phyloP scores from a whole-genome alignment of 2,113 vertebrate genomes.

The Pogonocichla stellata region DNA sequence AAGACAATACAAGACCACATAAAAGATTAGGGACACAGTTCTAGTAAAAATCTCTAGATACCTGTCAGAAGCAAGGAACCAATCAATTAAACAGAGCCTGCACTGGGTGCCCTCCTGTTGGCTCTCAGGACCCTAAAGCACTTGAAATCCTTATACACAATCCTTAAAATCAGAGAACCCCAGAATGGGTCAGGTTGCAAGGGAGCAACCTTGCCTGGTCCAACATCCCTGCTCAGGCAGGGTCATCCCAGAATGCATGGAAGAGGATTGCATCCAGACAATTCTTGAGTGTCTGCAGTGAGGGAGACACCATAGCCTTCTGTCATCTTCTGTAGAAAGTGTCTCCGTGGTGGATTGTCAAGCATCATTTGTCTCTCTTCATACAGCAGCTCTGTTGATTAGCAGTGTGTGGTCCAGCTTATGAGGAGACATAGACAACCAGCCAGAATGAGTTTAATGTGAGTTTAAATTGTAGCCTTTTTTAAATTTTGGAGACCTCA shows the following conservation, averaged over 20 bases:
- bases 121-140: neutral
- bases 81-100: neutral
- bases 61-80: neutral
- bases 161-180: neutral
- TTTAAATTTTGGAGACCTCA: neutral
- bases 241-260: neutral
- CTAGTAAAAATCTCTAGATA: neutral
- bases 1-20: neutral
- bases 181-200: neutral
- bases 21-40: neutral
- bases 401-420: neutral
- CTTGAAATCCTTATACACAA: neutral
- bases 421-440: neutral
- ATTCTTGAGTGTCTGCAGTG: neutral
- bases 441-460: neutral
- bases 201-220: neutral
- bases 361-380: neutral
- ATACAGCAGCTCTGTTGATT: neutral
- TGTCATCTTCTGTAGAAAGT: fast-evolving
- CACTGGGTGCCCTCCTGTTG: neutral
- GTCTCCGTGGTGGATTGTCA: neutral
- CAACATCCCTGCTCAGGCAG: neutral
- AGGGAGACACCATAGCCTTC: neutral
- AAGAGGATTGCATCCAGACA: neutral
- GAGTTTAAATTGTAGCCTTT: neutral